phyloP scores from a whole-genome alignment of 2,888 invertebrate genomes.

The Nomada flava region DNA sequence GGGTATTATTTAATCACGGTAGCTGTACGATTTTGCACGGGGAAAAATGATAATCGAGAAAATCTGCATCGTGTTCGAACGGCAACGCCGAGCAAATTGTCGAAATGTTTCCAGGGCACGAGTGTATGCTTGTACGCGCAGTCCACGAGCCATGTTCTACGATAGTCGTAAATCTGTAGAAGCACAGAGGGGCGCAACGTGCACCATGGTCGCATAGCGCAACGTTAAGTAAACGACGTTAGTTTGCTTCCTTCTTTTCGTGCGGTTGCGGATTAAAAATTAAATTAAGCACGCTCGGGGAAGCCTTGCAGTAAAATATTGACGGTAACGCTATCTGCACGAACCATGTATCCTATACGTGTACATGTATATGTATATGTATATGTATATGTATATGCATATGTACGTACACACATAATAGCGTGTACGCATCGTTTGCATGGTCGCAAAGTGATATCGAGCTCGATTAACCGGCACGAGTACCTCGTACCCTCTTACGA shows the following conservation, averaged over 20 bases:
- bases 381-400: not conserved
- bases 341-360: constrained; percentile 36
- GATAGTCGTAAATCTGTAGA: constrained; percentile 12
- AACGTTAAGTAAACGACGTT: constrained; percentile 24
- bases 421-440: constrained; percentile 51
- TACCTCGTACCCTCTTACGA: constrained; percentile 33
- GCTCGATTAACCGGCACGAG: constrained; percentile 57
- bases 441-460: constrained; percentile 57
- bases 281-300: constrained; percentile 54
- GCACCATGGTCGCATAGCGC: not conserved
- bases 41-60: not conserved
- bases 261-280: constrained; percentile 59
- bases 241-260: constrained; percentile 29
- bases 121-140: not conserved
- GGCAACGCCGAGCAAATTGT: not conserved
- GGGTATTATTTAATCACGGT: constrained; percentile 26
- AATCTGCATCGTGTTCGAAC: not conserved
- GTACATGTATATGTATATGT: not conserved
- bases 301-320: constrained; percentile 59
- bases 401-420: constrained; percentile 16
- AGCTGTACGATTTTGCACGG: too few species aligned
- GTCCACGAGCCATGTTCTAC: not conserved
- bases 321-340: constrained; percentile 59
- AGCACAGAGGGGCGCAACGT: not conserved
- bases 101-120: not conserved